Percentiles rank a stretch among this genome's conserved stretches.
Evolutionary conservation across 2,113 vertebrate genomes (phyloP).

Genomic region (Chamaea fasciata): DNA sequence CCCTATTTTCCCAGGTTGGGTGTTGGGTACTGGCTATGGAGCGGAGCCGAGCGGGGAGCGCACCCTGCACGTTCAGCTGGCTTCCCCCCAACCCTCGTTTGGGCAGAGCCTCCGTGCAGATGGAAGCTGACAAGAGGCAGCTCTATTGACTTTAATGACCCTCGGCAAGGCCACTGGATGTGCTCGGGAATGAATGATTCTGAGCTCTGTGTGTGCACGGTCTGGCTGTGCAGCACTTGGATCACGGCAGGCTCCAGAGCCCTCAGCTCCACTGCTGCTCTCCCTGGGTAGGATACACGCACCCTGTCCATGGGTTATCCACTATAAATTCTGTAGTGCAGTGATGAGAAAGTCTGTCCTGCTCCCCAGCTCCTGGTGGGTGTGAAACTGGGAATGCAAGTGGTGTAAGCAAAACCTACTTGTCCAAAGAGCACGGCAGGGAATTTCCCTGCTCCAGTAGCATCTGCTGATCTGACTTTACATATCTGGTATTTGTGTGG

Average conservation of each 20-base stretch:
- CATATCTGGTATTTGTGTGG: background rate
- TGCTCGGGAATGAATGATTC: background rate
- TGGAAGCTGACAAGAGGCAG: background rate
- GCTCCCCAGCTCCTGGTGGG: background rate
- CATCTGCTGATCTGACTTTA: background rate
- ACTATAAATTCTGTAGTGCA: no score
- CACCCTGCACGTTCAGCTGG: background rate
- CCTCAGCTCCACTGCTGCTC: background rate
- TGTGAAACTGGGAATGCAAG: background rate
- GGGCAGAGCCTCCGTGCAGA: background rate
- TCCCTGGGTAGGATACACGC: accelerated
- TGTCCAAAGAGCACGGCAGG: background rate
- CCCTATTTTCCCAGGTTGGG: background rate
- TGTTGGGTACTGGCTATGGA: background rate
- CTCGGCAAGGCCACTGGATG: background rate
- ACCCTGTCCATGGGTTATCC: background rate
- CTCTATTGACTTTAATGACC: slow-evolving; percentile 23
- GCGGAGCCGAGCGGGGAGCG: background rate
- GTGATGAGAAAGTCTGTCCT: background rate
- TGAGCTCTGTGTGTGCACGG: background rate
- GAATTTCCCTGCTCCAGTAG: background rate
- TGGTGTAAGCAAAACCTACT: background rate
- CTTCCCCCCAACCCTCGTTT: slow-evolving; percentile 4
- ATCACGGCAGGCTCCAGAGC: accelerated
- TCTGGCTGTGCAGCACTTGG: accelerated